phyloP scores from a whole-genome alignment of 2,797 vertebrate species.

The Acrossocheilus wenchowensis region DNA sequence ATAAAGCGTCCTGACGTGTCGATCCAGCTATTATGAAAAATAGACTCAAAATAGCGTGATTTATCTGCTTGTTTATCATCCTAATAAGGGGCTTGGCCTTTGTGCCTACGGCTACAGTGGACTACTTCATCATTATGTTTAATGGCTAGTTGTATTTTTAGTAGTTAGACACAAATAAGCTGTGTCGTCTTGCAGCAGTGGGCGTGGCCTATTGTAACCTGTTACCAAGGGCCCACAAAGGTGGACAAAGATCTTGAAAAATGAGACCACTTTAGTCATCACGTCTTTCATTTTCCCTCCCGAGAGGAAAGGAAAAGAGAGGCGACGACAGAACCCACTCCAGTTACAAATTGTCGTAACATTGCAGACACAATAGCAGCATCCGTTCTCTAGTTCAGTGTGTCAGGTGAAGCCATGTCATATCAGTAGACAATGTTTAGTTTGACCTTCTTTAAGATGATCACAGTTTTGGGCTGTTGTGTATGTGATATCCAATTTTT shows the following conservation, averaged over 20 bases:
- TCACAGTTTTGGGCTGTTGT: background rate
- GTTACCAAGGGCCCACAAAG: constrained; percentile 63
- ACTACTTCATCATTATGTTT: constrained; percentile 17
- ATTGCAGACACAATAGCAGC: constrained; percentile 53
- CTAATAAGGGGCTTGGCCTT: constrained; percentile 26
- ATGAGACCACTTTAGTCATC: constrained; percentile 56
- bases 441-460: background rate
- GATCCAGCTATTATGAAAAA: constrained; percentile 53
- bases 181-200: constrained; percentile 26
- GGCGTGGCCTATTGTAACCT: constrained; percentile 45
- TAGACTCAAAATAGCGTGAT: constrained; percentile 45
- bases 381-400: constrained; percentile 31
- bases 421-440: constrained; percentile 16
- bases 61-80: constrained; percentile 34
- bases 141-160: constrained; percentile 15
- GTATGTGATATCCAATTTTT: background rate
- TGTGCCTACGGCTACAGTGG: background rate
- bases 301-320: constrained; percentile 4
- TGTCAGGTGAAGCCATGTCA: constrained; percentile 11
- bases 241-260: constrained; percentile 63
- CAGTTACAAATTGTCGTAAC: constrained; percentile 41
- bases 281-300: constrained; percentile 34
- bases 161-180: constrained; percentile 12
- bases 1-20: constrained; percentile 65
- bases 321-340: constrained; percentile 4